These are phyloP conservation scores for Macroglossus sobrinus DNA, from an alignment of 2,113 vertebrate species.

Conservation along the genomic window DNA sequence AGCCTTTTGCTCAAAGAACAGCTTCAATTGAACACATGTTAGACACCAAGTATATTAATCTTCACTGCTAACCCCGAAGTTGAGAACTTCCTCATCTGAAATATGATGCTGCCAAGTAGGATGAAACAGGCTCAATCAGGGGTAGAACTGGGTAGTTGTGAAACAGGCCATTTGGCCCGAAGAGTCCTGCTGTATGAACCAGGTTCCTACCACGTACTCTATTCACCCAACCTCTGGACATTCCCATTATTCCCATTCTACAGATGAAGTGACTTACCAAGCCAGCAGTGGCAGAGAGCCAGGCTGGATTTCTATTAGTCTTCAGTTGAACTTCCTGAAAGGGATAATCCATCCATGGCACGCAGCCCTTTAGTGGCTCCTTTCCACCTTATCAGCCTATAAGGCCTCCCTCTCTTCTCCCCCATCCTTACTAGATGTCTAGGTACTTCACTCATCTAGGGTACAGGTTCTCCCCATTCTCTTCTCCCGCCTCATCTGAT, in stretches of 20 bases:
- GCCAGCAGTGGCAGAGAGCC: not conserved
- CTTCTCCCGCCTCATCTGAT: not conserved
- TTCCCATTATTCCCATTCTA: not conserved
- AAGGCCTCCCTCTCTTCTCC: not conserved
- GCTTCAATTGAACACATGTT: not conserved
- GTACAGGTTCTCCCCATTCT: not conserved
- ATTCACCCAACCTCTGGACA: not conserved
- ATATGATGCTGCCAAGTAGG: not conserved
- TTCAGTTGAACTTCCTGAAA: not conserved
- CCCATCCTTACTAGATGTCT: not conserved
- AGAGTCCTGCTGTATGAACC: not conserved
- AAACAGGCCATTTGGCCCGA: not conserved
- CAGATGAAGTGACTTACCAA: not conserved
- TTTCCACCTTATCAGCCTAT: not conserved
- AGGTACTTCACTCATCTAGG: not conserved
- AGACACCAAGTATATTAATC: not conserved
- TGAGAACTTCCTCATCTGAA: not conserved
- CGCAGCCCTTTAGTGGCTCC: no score
- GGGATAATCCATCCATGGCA: not conserved
- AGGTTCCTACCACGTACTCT: not conserved
- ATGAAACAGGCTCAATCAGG: not conserved
- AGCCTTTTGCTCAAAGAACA: not conserved
- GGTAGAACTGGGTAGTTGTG: not conserved
- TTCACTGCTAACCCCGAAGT: not conserved
- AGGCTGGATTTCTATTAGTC: not conserved